Evolutionary conservation across 2,888 invertebrate genomes (phyloP).

Genomic region (Tenthredo amoena): DNA sequence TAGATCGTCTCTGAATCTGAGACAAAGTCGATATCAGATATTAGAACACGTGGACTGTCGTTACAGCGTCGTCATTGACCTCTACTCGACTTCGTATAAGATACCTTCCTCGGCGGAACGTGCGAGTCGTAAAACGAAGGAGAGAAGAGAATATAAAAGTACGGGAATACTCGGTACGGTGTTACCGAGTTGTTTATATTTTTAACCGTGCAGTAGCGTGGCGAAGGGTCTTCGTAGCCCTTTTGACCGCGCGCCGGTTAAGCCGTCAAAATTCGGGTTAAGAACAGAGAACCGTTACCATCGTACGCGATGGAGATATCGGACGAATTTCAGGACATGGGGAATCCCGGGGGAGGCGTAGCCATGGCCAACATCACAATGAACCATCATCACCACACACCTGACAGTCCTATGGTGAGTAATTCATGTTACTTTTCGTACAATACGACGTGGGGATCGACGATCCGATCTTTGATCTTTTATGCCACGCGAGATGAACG

Average conservation of each 20-base stretch:
- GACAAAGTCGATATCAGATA: not conserved
- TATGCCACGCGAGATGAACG: no score
- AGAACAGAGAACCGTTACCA: slow-evolving; percentile 92
- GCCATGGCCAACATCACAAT: slow-evolving; percentile 70
- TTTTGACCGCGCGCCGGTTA: slow-evolving; percentile 53
- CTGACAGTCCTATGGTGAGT: slow-evolving; percentile 89
- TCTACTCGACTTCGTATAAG: not conserved
- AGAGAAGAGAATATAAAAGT: not conserved
- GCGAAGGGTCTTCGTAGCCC: slow-evolving; percentile 48
- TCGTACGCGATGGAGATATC: slow-evolving; percentile 89
- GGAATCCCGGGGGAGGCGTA: slow-evolving; percentile 71
- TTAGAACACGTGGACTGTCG: slow-evolving; percentile 26
- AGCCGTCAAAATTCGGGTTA: slow-evolving; percentile 91
- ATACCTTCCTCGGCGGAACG: not conserved
- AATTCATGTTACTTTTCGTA: slow-evolving; percentile 65
- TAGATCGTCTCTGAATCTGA: not conserved
- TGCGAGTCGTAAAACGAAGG: not conserved
- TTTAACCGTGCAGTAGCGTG: slow-evolving; percentile 50
- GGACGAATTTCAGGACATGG: slow-evolving; percentile 76
- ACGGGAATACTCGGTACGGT: slow-evolving; percentile 16
- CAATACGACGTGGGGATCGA: no score
- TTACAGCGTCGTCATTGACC: not conserved
- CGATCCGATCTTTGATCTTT: no score
- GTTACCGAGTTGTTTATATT: slow-evolving; percentile 47
- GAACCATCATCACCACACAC: slow-evolving; percentile 82